Conservation (phyloP, 1,140 invertebrate species). For the Patella vulgata region DNA sequence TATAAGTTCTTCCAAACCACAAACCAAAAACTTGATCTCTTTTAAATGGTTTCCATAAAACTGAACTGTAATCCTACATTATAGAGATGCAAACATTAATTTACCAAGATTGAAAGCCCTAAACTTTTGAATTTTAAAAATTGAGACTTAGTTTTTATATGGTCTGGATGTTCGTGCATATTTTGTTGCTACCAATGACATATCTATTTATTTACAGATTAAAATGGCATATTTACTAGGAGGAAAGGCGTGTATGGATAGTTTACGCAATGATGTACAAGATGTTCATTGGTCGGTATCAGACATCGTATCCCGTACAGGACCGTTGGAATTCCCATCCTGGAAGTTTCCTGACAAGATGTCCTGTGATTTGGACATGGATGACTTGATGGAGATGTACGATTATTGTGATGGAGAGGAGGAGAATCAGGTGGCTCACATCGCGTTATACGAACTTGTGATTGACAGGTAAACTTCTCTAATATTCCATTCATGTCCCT, state of each 20-base stretch:
- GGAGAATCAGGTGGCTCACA: conserved; percentile 63
- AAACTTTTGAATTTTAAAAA: no score
- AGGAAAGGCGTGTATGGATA: conserved; percentile 58
- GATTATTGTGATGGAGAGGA: conserved; percentile 53
- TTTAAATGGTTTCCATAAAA: no score
- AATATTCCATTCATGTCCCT: neutral
- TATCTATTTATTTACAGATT: no score
- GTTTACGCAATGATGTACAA: conserved; percentile 56
- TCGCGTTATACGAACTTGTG: conserved; percentile 63
- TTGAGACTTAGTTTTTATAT: no score
- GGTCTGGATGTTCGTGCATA: no score
- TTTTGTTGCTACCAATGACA: no score
- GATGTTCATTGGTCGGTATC: conserved; percentile 59
- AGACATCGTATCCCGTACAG: conserved; percentile 56
- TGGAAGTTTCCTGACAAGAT: conserved; percentile 66
- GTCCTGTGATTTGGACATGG: conserved; percentile 58
- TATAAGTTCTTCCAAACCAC: no score
- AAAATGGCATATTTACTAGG: conserved; percentile 62
- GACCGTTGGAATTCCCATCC: conserved; percentile 54
- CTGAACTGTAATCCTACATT: no score
- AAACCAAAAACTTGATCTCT: no score
- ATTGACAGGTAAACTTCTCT: conserved; percentile 60
- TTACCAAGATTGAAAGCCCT: no score
- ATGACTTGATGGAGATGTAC: conserved; percentile 60
- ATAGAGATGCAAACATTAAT: no score